These are phyloP conservation scores for Calliopsis andreniformis DNA, from an alignment of 1,140 invertebrate species.

Conservation along the genomic window DNA sequence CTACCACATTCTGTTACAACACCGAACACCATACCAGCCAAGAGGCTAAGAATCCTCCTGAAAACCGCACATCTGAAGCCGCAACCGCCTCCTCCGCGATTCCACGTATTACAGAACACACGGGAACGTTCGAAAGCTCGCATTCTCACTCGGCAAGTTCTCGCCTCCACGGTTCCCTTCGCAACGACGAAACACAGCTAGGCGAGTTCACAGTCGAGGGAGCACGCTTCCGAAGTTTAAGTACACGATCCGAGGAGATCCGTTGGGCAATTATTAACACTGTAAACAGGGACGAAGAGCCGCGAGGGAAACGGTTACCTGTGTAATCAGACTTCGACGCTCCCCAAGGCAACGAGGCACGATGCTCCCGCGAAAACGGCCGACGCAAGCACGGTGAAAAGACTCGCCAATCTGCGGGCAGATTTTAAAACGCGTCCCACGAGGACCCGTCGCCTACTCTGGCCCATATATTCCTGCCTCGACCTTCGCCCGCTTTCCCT, in stretches of 20 bases:
- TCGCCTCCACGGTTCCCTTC: neutral
- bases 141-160: neutral
- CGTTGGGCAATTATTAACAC: too few species aligned
- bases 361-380: neutral
- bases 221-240: neutral
- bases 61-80: too few species aligned
- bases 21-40: too few species aligned
- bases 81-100: neutral
- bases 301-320: too few species aligned
- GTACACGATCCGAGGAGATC: too few species aligned
- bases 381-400: too few species aligned
- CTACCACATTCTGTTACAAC: too few species aligned
- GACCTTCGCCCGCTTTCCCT: conserved; percentile 37
- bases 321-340: neutral
- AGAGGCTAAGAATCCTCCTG: too few species aligned
- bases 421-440: neutral
- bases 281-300: too few species aligned
- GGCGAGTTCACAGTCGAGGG: neutral
- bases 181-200: neutral
- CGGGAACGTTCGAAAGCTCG: neutral
- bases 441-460: neutral
- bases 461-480: too few species aligned
- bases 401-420: too few species aligned
- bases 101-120: neutral
- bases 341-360: neutral